Base-by-base conservation (phyloP, 2,888 invertebrate species). In the Macropis europaea region DNA sequence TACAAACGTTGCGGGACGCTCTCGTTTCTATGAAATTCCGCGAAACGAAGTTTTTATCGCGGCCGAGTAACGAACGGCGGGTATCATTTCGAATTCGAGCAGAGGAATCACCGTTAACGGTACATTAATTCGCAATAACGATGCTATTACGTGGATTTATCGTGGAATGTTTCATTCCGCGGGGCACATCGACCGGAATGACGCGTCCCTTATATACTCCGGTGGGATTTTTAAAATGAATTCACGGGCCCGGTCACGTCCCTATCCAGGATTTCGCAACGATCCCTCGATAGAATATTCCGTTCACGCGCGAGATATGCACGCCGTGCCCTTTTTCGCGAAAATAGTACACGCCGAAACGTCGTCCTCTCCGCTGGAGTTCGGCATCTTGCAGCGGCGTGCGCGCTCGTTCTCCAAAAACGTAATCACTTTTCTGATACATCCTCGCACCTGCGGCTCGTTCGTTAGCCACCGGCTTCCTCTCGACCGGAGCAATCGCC, bases 221-320 rank as follows among this genome's bases (percentile, higher is more conserved):
- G 13, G 36, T 22, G 11, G 9, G 26, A 45, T 68, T 26, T 56
- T 28, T 38, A 5, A 26, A 56, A 34, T 28, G 62, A 56, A 52
- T 24, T 62, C 26, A 6, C 24, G 6, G 26, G 7, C 11, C 43
- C 9, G 22, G 43, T 45, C 24, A 62, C 52, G 50, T 24, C 54
- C 9, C 5, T 47, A 6, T 42, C 4, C 19, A 62, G 63, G 72
- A 72, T 56, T 72, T 63, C 30, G 32, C 40, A 42, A 30, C 38
- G 53, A 17, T 30, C 22, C 47, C 34, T 6, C 30, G 32, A 43
- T 34, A 17, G 26, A 38, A 59, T 73, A 64, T 73, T 73, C 73
- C 26, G 36, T 26, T 53, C 59, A 34, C 64, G 73, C 42, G 17
- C 26, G 2, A 15, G 11, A 47, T 42, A 28, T 63, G 50, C 57